A percentile compares a stretch with the other conserved stretches of the same genome.
Conservation (phyloP, 2,797 vertebrate genomes). For the Platyrinchus mystaceus region DNA sequence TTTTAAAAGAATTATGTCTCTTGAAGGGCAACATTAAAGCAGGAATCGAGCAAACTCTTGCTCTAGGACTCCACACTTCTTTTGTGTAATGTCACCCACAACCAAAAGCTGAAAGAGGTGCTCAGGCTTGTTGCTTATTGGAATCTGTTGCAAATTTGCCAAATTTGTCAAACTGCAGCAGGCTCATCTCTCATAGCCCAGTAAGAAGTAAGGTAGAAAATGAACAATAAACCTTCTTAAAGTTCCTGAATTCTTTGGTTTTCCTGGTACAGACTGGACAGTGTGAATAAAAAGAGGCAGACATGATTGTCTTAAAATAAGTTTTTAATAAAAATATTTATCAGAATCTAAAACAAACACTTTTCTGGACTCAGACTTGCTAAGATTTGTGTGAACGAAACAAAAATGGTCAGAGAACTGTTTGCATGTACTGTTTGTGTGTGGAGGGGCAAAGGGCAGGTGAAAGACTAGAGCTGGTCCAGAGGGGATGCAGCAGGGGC, state of each 20-base stretch:
- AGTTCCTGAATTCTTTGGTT: background rate
- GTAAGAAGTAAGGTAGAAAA: background rate
- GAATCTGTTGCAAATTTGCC: background rate
- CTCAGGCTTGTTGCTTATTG: background rate
- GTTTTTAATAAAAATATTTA: conserved; percentile 74
- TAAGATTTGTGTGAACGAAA: background rate
- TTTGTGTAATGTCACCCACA: background rate
- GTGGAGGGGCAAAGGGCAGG: background rate
- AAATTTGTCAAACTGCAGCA: background rate
- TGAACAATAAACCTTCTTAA: background rate
- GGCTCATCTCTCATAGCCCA: background rate
- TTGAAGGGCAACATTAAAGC: background rate
- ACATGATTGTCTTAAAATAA: conserved; percentile 42
- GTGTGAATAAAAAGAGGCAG: background rate
- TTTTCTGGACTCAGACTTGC: conserved; percentile 43
- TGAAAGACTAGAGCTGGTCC: background rate
- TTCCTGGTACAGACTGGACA: background rate
- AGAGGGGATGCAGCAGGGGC: background rate
- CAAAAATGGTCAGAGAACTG: background rate
- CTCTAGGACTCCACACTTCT: background rate
- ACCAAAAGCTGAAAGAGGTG: background rate
- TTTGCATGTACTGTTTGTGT: background rate
- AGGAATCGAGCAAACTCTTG: background rate
- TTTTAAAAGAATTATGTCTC: background rate
- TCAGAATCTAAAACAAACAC: conserved; percentile 58